Percentiles rank a stretch among this genome's conserved stretches.
phyloP scores from a whole-genome alignment of 2,113 vertebrate genomes.

The Todiramphus chloris region DNA sequence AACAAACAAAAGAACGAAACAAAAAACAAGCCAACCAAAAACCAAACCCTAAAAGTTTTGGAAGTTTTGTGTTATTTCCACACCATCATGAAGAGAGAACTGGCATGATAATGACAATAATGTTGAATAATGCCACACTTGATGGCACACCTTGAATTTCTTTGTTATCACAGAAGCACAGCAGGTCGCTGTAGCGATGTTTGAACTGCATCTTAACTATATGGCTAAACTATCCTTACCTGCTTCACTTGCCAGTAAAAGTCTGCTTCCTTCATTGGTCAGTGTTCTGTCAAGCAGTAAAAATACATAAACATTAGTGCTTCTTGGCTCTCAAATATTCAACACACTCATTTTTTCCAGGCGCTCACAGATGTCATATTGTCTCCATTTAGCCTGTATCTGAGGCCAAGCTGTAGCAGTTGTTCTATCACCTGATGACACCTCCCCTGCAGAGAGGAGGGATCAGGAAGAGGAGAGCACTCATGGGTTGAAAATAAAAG shows the following conservation, averaged over 20 bases:
- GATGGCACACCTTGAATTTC: neutral
- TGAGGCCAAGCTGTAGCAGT: neutral
- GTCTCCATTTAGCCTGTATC: neutral
- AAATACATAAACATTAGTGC: neutral
- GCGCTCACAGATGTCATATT: neutral
- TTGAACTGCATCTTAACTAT: neutral
- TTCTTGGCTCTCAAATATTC: neutral
- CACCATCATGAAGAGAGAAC: neutral
- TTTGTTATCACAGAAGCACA: neutral
- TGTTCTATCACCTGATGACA: neutral
- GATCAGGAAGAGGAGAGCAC: neutral
- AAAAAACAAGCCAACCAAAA: too few species aligned
- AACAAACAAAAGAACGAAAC: too few species aligned
- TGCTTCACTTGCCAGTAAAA: neutral
- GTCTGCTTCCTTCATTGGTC: neutral
- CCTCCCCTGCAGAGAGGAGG: neutral
- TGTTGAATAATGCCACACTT: neutral
- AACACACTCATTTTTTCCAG: neutral
- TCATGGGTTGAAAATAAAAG: neutral
- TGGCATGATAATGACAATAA: neutral
- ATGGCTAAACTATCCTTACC: neutral
- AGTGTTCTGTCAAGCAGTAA: neutral
- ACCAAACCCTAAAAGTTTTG: neutral
- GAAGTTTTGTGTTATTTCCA: neutral
- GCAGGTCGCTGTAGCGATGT: neutral